phyloP scores from a whole-genome alignment of 2,797 vertebrate species.

The Mormyrops attenuatus region DNA sequence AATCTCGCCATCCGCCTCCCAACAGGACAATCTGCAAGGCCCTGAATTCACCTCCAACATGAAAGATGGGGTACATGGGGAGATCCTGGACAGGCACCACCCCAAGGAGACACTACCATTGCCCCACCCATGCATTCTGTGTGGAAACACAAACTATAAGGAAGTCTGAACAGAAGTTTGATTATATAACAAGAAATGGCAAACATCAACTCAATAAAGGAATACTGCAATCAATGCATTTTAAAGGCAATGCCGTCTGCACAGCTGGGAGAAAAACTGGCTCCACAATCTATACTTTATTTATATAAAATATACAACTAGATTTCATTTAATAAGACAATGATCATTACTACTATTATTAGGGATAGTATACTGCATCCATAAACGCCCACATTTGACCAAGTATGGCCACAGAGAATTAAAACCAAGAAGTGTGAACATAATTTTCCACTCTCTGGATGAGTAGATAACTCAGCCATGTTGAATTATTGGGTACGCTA shows the following conservation, averaged over 20 bases:
- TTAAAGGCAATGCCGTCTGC: not conserved
- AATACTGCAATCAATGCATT: constrained; percentile 5
- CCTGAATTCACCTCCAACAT: not conserved
- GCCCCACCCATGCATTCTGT: not conserved
- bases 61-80: not conserved
- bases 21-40: not conserved
- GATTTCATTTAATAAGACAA: constrained; percentile 14
- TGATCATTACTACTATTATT: constrained; percentile 15
- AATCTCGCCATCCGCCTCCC: not conserved
- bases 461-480: not conserved
- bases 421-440: not conserved
- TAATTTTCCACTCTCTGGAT: not conserved
- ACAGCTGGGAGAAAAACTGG: constrained; percentile 1
- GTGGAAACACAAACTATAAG: not conserved
- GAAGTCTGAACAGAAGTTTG: not conserved
- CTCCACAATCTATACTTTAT: constrained; percentile 6
- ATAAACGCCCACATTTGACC: not conserved
- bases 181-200: not conserved
- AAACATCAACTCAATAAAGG: not conserved
- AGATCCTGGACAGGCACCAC: not conserved
- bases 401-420: not conserved
- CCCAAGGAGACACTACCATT: not conserved
- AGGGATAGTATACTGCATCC: not conserved
- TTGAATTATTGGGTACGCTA: not conserved
- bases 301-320: constrained; percentile 18